Evolutionary conservation across 2,113 vertebrate genomes (phyloP).

Genomic region (Limanda limanda): DNA sequence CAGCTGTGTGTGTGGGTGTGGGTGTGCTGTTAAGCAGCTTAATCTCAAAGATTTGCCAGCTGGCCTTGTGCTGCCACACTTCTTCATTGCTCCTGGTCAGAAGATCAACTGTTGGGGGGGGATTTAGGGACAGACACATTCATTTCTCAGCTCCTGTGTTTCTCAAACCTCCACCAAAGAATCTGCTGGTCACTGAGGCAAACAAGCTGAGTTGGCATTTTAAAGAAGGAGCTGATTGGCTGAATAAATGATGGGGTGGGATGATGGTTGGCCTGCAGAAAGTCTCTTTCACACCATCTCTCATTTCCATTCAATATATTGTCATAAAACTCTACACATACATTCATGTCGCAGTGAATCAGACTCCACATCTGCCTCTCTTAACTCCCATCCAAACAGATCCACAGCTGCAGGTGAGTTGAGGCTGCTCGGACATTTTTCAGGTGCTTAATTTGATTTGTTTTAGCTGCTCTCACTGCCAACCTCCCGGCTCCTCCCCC

Average conservation of each 20-base stretch:
- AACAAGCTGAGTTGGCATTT: constrained; percentile 39
- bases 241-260: constrained; percentile 34
- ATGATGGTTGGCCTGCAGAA: constrained; percentile 42
- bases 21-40: constrained; percentile 39
- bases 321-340: neutral
- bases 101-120: constrained; percentile 56
- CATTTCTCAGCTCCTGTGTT: constrained; percentile 50
- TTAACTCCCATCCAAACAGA: neutral
- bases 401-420: constrained; percentile 31
- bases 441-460: constrained; percentile 12
- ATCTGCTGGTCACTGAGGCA: constrained; percentile 34
- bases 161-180: constrained; percentile 40
- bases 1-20: constrained; percentile 48
- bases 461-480: constrained; percentile 3
- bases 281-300: neutral
- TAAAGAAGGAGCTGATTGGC: constrained; percentile 47
- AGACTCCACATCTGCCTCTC: neutral
- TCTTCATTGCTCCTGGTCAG: constrained; percentile 57
- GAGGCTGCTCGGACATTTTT: neutral
- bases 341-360: neutral
- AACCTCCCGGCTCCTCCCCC: neutral
- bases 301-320: neutral
- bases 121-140: constrained; percentile 38
- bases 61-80: constrained; percentile 43
- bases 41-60: constrained; percentile 55